Percentiles rank a stretch among this genome's conserved stretches.
Evolutionary conservation across 1,140 invertebrate species (phyloP).

Genomic region (Chelonus insularis): DNA sequence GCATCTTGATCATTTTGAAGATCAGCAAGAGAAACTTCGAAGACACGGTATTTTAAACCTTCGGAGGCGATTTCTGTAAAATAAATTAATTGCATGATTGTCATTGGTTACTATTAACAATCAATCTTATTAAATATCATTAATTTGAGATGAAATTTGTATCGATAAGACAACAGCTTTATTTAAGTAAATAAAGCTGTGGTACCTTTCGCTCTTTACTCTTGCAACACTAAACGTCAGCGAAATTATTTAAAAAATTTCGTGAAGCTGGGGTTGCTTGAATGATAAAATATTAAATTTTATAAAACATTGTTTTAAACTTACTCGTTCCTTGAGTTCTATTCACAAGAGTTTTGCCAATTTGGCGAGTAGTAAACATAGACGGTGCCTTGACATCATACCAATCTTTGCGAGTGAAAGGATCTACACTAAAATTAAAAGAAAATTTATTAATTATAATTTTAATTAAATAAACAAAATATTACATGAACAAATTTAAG

Average conservation of each 20-base stretch:
- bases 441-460: slow-evolving; percentile 27
- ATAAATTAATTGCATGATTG: slow-evolving; percentile 29
- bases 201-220: too few relatives aligned
- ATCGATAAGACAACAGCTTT: too few relatives aligned
- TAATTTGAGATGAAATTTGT: too few relatives aligned
- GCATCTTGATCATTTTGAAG: slow-evolving; percentile 92
- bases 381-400: slow-evolving; percentile 99
- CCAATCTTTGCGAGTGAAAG: slow-evolving; percentile 99
- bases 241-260: too few relatives aligned
- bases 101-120: too few relatives aligned
- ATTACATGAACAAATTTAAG: too few relatives aligned
- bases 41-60: slow-evolving; percentile 94
- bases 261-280: not conserved
- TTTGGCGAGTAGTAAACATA: slow-evolving; percentile 94
- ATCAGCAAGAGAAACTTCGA: slow-evolving; percentile 96
- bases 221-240: too few relatives aligned
- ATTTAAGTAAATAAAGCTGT: too few relatives aligned
- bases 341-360: slow-evolving; percentile 98
- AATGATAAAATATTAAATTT: not conserved
- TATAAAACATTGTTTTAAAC: too few relatives aligned
- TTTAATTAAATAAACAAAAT: too few relatives aligned
- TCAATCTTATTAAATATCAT: too few relatives aligned
- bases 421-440: slow-evolving; percentile 82
- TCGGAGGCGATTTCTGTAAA: slow-evolving; percentile 92
- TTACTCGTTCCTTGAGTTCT: slow-evolving; percentile 92